Conservation (phyloP, 2,888 invertebrate genomes). For the Blera fallax region DNA sequence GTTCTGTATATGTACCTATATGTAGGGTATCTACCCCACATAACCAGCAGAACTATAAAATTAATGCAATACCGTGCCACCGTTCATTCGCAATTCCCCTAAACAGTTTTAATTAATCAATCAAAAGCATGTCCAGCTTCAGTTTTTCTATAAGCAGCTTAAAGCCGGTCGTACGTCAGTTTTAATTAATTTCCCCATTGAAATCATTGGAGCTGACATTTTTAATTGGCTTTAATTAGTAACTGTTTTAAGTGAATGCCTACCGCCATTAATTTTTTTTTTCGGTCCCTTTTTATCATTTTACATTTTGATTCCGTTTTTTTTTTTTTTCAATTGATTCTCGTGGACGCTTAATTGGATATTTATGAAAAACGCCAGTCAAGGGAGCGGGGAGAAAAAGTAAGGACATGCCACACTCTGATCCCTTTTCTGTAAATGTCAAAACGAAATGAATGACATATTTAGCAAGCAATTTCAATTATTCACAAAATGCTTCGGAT, state of each 20-base stretch:
- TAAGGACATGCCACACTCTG: neutral
- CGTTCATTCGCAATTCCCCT: neutral
- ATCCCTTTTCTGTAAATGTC: constrained; percentile 28
- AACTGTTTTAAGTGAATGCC: constrained; percentile 3
- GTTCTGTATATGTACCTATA: too few relatives aligned
- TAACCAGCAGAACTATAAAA: too few relatives aligned
- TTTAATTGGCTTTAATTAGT: constrained; percentile 34
- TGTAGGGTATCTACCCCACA: too few relatives aligned
- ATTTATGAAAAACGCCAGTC: neutral
- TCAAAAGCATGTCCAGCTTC: neutral
- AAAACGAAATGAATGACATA: constrained; percentile 23
- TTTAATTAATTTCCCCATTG: constrained; percentile 22
- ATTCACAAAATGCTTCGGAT: constrained; percentile 3
- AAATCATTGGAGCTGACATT: constrained; percentile 5
- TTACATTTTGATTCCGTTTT: neutral
- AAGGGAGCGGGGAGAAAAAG: neutral
- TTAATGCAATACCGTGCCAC: too few relatives aligned
- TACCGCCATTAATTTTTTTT: neutral
- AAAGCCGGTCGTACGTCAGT: constrained; percentile 2
- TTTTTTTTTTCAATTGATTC: neutral
- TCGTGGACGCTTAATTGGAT: neutral
- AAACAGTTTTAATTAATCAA: neutral
- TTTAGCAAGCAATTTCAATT: constrained; percentile 9
- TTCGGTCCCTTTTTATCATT: neutral
- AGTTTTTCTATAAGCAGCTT: neutral